These are phyloP conservation scores for Drosophila mettleri DNA, from an alignment of 2,888 invertebrate genomes.

Conservation along the genomic window DNA sequence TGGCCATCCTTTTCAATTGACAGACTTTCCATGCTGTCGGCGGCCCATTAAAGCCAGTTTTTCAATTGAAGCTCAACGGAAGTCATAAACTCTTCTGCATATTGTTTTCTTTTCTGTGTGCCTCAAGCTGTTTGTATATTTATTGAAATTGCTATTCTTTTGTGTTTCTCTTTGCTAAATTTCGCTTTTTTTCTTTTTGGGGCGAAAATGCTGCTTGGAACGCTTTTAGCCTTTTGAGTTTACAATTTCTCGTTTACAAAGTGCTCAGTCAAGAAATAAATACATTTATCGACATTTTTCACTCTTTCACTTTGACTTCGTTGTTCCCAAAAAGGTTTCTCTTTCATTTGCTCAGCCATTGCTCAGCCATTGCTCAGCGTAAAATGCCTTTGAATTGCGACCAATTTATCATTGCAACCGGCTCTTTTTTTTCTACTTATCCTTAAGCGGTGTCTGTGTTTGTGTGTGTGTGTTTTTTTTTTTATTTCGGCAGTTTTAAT, in stretches of 20 bases:
- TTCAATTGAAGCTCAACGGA: not conserved
- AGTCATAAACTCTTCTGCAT: not conserved
- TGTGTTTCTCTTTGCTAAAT: not conserved
- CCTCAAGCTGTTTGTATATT: not conserved
- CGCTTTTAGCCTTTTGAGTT: slow-evolving; percentile 2
- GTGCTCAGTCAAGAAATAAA: slow-evolving; percentile 16
- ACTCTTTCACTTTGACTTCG: slow-evolving; percentile 1
- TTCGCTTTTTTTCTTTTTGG: not conserved
- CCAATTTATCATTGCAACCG: slow-evolving; percentile 30
- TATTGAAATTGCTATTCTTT: not conserved
- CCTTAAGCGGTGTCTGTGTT: slow-evolving; percentile 14
- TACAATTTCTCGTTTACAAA: slow-evolving; percentile 8
- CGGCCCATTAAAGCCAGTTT: slow-evolving; percentile 11
- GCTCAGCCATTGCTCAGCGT: slow-evolving; percentile 9
- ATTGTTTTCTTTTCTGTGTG: not conserved
- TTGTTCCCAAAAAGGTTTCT: slow-evolving; percentile 1
- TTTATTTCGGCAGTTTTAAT: slow-evolving; percentile 1
- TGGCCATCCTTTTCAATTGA: slow-evolving; percentile 13
- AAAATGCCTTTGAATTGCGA: slow-evolving; percentile 22
- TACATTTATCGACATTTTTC: slow-evolving; percentile 6
- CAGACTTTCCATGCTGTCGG: slow-evolving; percentile 7
- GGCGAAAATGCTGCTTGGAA: not conserved
- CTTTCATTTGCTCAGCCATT: slow-evolving; percentile 4
- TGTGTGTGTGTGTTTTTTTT: too few species aligned
- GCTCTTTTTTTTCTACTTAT: not conserved